Percentiles rank a stretch among this genome's conserved stretches.
These are phyloP conservation scores for Epicampocera succincta DNA, from an alignment of 2,888 invertebrate species.

Conservation along the genomic window DNA sequence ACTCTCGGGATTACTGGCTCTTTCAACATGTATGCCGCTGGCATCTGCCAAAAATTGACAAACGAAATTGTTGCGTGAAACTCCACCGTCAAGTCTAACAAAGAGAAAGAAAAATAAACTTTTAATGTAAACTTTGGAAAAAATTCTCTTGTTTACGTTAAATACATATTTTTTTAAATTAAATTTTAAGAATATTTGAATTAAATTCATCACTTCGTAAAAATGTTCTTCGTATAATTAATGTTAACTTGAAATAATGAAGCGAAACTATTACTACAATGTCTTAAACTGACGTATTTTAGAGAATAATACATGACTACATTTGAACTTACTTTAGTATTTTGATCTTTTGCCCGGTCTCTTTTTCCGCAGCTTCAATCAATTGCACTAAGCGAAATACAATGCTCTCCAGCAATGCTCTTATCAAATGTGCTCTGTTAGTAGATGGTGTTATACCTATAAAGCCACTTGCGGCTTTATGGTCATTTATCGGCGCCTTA, in stretches of 20 bases:
- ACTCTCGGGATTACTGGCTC: slow-evolving; percentile 89
- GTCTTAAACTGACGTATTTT: too few species aligned
- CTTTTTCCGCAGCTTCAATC: slow-evolving; percentile 87
- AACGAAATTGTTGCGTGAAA: slow-evolving; percentile 95
- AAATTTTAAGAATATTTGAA: too few species aligned
- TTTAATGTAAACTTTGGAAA: too few species aligned
- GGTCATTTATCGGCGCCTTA: slow-evolving; percentile 94
- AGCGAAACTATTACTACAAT: too few species aligned
- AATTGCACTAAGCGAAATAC: slow-evolving; percentile 91
- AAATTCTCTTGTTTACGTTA: too few species aligned
- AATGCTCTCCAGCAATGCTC: slow-evolving; percentile 92
- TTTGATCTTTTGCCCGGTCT: slow-evolving; percentile 85
- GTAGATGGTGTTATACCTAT: slow-evolving; percentile 87
- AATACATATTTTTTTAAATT: too few species aligned
- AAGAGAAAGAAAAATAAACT: neutral
- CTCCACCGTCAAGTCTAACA: slow-evolving; percentile 95
- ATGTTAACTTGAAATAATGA: too few species aligned
- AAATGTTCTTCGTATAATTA: too few species aligned
- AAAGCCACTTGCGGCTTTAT: slow-evolving; percentile 91
- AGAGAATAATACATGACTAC: neutral
- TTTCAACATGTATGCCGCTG: slow-evolving; percentile 88
- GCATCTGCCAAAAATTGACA: slow-evolving; percentile 94
- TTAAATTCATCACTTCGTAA: too few species aligned
- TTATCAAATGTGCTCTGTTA: slow-evolving; percentile 88
- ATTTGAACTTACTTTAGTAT: slow-evolving; percentile 86